phyloP scores from a whole-genome alignment of 1,140 invertebrate species.

The Oedothorax gibbosus region DNA sequence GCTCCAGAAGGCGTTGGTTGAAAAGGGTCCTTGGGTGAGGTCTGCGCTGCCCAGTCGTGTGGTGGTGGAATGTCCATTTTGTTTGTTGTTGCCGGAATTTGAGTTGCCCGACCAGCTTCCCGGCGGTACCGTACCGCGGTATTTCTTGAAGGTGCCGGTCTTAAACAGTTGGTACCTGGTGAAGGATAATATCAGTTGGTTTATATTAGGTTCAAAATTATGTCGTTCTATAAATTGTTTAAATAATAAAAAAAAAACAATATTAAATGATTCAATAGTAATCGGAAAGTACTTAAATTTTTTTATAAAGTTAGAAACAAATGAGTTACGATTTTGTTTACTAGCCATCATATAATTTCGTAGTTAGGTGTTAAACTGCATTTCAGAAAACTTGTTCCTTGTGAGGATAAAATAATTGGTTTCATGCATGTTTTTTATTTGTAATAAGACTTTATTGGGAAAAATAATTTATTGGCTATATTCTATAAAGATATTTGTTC shows the following conservation, averaged over 20 bases:
- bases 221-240: not conserved
- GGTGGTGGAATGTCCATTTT: conserved; percentile 54
- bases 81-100: conserved; percentile 51
- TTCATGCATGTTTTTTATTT: no score
- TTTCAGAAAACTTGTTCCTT: no score
- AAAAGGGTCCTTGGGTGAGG: conserved; percentile 28
- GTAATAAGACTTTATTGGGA: no score
- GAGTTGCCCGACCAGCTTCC: conserved; percentile 60
- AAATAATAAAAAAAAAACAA: not conserved
- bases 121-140: conserved; percentile 54
- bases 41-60: conserved; percentile 46
- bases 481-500: no score
- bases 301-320: not conserved
- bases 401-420: no score
- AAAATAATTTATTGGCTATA: no score
- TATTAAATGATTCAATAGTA: not conserved
- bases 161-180: conserved; percentile 41
- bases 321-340: not conserved
- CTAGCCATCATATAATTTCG: not conserved
- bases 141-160: conserved; percentile 61
- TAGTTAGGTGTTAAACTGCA: no score
- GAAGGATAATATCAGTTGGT: not conserved
- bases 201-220: not conserved
- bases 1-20: conserved; percentile 42
- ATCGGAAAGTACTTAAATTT: not conserved